Base-by-base conservation (phyloP, 2,113 vertebrate genomes). In the Oceanodroma tethys region DNA sequence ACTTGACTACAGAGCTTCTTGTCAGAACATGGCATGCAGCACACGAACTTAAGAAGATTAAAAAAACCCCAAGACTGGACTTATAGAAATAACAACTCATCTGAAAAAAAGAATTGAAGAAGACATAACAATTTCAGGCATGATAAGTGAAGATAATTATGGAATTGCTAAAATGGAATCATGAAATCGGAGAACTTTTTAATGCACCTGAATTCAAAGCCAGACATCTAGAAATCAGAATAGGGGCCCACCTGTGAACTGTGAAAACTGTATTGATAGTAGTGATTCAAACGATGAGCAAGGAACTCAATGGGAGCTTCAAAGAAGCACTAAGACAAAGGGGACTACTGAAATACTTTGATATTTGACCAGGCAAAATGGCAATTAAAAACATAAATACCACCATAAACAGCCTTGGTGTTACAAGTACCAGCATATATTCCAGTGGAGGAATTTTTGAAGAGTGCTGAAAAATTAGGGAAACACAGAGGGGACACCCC, bases 1-100 rank as follows among this genome's bases (percentile, higher is more conserved):
- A 82, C 59, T 96, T 90, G 85, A 80, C 93, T 96, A 45, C 50
- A 96, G 81, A 94, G 66, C 66, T 94, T 91, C 62, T 92, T 91
- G 73, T 93, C 68, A 50, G 6, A 96, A 80, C 32, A 88, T 75
- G 74, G 74, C 58, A 92, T 25, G 15, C 70, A 88, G 50, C 19
- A 92, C 34, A 93, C 1, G 11, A 96, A 96, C 90, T 85, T 58
- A 29, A 48, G 34, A 62, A 86, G 47, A 60, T 68, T 66, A 5
- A 12, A 40, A 62, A 81, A 78, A 59, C 1, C 1, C 4, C 21
- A 88, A 53, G 21, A 60, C 27, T 60, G 70, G 87, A 93, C 68
- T 74, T 94, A n/a, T 0, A 73, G 79, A 94, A 90, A 70, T 38
- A 91, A 86, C 20, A 81, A 84, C 71, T 42, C 0, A 50, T 27